Percentiles rank a stretch among this genome's conserved stretches.
Conservation (phyloP, 2,888 invertebrate genomes). For the Rhodophaea formosa region DNA sequence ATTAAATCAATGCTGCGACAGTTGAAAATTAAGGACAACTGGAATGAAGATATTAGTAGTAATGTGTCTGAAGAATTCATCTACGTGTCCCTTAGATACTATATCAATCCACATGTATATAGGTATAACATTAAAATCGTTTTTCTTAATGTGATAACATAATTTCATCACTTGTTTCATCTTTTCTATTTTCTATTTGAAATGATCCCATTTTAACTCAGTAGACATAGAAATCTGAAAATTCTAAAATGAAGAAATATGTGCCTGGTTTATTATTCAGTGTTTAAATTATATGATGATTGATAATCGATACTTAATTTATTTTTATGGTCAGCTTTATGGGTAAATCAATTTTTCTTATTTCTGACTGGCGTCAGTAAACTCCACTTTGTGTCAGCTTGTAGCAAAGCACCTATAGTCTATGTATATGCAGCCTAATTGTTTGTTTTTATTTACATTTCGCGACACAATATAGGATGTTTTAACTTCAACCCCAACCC, state of each 20-base stretch:
- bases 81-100: neutral
- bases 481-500: neutral
- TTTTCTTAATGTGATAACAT: neutral
- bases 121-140: neutral
- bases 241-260: too few relatives aligned
- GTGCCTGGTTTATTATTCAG: too few relatives aligned
- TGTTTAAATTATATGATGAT: neutral
- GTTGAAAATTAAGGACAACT: too few relatives aligned
- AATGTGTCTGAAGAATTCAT: neutral
- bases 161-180: neutral
- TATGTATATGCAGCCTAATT: slow-evolving; percentile 5
- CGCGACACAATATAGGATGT: slow-evolving; percentile 12
- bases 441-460: slow-evolving; percentile 7
- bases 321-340: slow-evolving; percentile 17
- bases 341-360: neutral
- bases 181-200: too few relatives aligned
- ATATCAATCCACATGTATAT: slow-evolving; percentile 10
- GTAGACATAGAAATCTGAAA: too few relatives aligned
- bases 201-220: too few relatives aligned
- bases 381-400: slow-evolving; percentile 4
- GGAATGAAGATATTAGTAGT: too few relatives aligned
- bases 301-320: neutral
- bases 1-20: too few relatives aligned
- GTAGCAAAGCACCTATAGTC: slow-evolving; percentile 7
- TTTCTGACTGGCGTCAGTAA: neutral